Evolutionary conservation across 2,797 vertebrate species (phyloP).

Genomic region (Coreius guichenoti): DNA sequence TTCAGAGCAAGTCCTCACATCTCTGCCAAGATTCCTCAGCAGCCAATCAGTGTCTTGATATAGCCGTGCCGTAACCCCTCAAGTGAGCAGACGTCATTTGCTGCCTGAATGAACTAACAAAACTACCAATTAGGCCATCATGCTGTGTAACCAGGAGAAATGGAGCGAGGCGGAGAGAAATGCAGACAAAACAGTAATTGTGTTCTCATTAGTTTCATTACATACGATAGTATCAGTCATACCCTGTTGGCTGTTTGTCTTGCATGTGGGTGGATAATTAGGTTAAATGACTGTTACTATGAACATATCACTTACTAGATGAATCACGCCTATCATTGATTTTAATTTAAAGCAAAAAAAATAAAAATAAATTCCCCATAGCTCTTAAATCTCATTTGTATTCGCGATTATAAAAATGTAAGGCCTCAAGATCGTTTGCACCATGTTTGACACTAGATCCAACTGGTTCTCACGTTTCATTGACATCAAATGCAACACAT

Average conservation of each 20-base stretch:
- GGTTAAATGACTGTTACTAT: neutral
- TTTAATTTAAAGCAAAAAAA: neutral
- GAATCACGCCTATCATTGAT: neutral
- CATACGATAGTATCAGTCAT: neutral
- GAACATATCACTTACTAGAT: neutral
- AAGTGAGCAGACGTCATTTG: conserved; percentile 41
- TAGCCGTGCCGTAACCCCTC: conserved; percentile 18
- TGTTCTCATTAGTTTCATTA: conserved; percentile 7
- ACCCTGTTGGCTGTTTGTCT: neutral
- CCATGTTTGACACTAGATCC: neutral
- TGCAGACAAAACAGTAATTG: neutral
- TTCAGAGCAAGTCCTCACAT: conserved; percentile 64
- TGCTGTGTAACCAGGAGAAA: conserved; percentile 10
- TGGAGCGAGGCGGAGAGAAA: neutral
- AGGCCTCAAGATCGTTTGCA: neutral
- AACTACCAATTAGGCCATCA: conserved; percentile 22
- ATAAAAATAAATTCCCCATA: neutral
- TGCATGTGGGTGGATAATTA: neutral
- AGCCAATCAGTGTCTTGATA: conserved; percentile 33
- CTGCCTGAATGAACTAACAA: conserved; percentile 25
- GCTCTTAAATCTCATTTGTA: neutral
- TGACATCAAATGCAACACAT: neutral
- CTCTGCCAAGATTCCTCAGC: conserved; percentile 71
- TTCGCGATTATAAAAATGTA: neutral
- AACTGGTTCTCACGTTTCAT: neutral